Conservation (phyloP, 2,797 vertebrate genomes). For the Oreochromis mossambicus region DNA sequence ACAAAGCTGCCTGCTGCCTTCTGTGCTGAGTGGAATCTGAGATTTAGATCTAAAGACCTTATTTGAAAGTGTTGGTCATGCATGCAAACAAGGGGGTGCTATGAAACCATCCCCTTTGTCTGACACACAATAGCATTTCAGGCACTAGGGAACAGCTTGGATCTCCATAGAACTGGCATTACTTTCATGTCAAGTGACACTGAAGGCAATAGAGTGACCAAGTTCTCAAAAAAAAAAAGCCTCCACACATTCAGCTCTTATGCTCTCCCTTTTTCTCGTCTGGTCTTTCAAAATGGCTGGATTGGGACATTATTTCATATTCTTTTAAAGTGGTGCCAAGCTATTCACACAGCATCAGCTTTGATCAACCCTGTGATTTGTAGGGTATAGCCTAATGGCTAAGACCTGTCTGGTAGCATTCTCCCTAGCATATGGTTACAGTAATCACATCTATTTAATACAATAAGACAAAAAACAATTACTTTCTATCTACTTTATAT, state of each 20-base stretch:
- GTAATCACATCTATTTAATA: conserved; percentile 27
- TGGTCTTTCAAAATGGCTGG: conserved; percentile 46
- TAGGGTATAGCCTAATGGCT: conserved; percentile 24
- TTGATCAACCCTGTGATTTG: conserved; percentile 55
- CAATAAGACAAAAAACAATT: conserved; percentile 16
- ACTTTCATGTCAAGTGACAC: conserved; percentile 73
- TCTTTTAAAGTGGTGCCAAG: conserved; percentile 66
- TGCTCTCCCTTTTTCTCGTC: conserved; percentile 34
- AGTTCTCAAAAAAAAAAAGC: conserved; percentile 37
- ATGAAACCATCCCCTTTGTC: conserved; percentile 70
- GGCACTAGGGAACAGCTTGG: conserved; percentile 64
- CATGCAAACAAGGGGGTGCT: conserved; percentile 70
- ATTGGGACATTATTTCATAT: conserved; percentile 66
- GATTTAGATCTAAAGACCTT: conserved; percentile 70
- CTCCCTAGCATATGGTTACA: neutral
- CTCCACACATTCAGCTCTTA: conserved; percentile 28
- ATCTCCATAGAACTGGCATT: conserved; percentile 67
- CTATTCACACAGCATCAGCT: conserved; percentile 52
- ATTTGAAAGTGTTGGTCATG: conserved; percentile 74
- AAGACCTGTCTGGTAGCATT: conserved; percentile 13
- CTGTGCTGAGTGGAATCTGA: conserved; percentile 55
- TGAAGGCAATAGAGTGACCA: conserved; percentile 69
- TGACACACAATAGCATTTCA: conserved; percentile 70
- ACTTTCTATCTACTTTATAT: neutral
- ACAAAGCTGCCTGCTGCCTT: conserved; percentile 65